Conservation (phyloP, 2,888 invertebrate species). For the Phania funesta region DNA sequence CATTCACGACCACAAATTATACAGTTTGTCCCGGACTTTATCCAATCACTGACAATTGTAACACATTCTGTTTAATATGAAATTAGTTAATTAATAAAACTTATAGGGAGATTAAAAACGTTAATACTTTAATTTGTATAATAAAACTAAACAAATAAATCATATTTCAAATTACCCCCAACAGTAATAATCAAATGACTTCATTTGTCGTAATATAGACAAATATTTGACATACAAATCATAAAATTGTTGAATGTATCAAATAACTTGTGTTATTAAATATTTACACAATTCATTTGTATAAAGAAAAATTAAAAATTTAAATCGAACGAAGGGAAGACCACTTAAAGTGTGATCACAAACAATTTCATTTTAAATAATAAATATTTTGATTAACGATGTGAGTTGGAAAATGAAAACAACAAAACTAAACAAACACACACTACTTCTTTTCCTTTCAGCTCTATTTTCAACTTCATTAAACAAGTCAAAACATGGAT, state of each 20-base stretch:
- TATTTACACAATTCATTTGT: constrained; percentile 16
- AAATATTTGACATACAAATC: constrained; percentile 27
- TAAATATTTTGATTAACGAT: constrained; percentile 65
- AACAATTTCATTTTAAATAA: constrained; percentile 28
- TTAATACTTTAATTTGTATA: no score
- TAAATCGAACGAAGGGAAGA: background rate
- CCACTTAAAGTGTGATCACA: constrained; percentile 50
- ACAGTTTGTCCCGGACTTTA: no score
- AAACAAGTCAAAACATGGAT: constrained; percentile 66
- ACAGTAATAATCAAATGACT: constrained; percentile 1
- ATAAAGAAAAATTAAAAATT: background rate
- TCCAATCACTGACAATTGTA: no score
- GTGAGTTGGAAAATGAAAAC: constrained; percentile 45
- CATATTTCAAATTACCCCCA: constrained; percentile 27
- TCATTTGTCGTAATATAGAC: constrained; percentile 41
- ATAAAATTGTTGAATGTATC: constrained; percentile 36
- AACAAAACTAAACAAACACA: background rate
- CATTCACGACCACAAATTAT: no score
- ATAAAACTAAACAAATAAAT: constrained; percentile 43
- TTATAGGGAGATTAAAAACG: no score
- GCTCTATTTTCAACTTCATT: constrained; percentile 64
- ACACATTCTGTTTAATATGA: no score
- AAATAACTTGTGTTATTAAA: constrained; percentile 27
- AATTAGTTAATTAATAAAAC: no score
- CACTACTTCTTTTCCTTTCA: background rate